Evolutionary conservation across 2,888 invertebrate species (phyloP), one percentile per base, ranked within the genome.

Genomic region (Slavum lentiscoides): DNA sequence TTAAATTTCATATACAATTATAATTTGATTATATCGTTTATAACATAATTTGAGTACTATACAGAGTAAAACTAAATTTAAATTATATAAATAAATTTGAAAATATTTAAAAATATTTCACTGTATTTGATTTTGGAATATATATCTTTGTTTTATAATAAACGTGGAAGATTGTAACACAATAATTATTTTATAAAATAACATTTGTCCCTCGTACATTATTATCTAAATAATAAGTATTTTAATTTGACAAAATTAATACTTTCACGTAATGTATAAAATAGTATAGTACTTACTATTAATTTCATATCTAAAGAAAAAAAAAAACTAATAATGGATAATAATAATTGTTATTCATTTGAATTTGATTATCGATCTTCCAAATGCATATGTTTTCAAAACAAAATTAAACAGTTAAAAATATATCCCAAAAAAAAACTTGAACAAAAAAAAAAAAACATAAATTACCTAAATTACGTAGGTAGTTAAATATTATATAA

Each of bases 401-500:
- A 69, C 0, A 67, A 37, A 64, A 74, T 21, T 21, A 58, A 39
- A 76, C 5, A 72, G 39, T 4, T 55, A 30, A 62, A 77, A 69
- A 67, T 59, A 19, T 55, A 62, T 55, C 2, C 53, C 43, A 74
- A 17, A 68, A 70, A 23, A 58, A 72, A 70, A 61, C 30, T 58
- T 7, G 53, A 66, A 11, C 53, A 13, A 30, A 67, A 61, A 37
- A n/a, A 6, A 21, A 55, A 6, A 67, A 39, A 62, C 3, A 43
- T 43, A 5, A 43, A 37, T 62, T 69, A 80, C 80, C 72, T 64
- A 62, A 64, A 70, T 70, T 62, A 64, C 55, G 64, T 64, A 69
- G 30, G 30, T 30, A n/a, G n/a, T n/a, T n/a, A 30, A 23, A 53
- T 53, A 69, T 62, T 62, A 66, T 23, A 73, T 55, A 59, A 66